Conservation (phyloP, 2,797 vertebrate genomes). For the Tolypeutes matacus region DNA sequence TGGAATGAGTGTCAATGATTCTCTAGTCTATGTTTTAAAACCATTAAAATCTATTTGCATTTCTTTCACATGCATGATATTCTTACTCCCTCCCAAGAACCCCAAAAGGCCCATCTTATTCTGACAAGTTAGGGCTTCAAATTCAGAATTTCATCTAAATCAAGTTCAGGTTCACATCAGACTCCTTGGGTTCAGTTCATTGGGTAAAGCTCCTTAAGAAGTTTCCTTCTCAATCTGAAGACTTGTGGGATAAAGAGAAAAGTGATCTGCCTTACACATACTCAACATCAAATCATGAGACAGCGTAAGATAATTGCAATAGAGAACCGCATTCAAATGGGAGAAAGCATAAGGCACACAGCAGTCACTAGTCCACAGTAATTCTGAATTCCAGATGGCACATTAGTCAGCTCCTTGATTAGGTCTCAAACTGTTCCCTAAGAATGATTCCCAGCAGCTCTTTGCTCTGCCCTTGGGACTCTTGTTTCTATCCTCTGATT, state of each 20-base stretch:
- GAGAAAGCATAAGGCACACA: not conserved
- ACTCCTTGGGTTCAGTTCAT: not conserved
- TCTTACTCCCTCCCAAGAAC: not conserved
- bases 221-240: not conserved
- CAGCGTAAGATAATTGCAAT: not conserved
- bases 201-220: not conserved
- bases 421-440: not conserved
- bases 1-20: not conserved
- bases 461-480: not conserved
- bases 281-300: not conserved
- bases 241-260: not conserved
- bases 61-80: not conserved
- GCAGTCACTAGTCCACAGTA: not conserved
- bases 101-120: not conserved
- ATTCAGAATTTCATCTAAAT: not conserved
- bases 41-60: not conserved
- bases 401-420: not conserved
- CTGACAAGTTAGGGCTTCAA: not conserved
- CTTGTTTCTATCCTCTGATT: not conserved
- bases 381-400: not conserved
- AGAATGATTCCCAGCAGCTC: not conserved
- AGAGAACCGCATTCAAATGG: not conserved
- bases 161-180: not conserved
- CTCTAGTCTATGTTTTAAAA: slow-evolving; percentile 31
- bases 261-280: not conserved